Base-by-base conservation (phyloP, 2,797 vertebrate genomes). In the Arnoldichthys spilopterus region DNA sequence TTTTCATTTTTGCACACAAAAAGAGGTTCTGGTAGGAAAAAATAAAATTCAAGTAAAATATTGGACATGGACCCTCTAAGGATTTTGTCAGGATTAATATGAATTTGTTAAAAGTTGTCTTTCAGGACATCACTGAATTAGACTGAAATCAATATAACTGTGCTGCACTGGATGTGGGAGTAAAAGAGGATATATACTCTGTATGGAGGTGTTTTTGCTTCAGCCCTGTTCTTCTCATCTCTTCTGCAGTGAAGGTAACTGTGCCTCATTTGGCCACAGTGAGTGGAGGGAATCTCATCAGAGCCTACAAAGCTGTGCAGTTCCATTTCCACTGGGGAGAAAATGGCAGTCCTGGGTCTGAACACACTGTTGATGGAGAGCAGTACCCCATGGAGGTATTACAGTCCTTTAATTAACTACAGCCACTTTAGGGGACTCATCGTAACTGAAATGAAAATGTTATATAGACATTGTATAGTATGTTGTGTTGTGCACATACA, bases 261-360 rank as follows among this genome's bases (percentile, higher is more conserved):
- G 77, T 97, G 32, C 74, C 61, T 0, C 1, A 76, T 0, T 0
- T 7, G 1, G 68, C 85, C 34, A 91, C 56, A 24, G 61, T 99
- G 0, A 66, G 87, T 2, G 92, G 86, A 0, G 97, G 96, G 81
- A 88, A 89, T 0, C 91, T 99, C 83, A 0, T 0, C 0, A 24
- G 49, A 2, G 83, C 0, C n/a, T 98, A 97, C 91, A 95, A 89
- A 79, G 96, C 95, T 0, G 76, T 90, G 0, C 94, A 97, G 89
- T 92, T 98, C 74, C 97, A 99, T 76, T 88, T 96, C 34, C 97
- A 99, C 89, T 99, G 97, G 97, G 96, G 96, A 69, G 74, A 0
- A 0, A 1, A 18, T 0, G 85, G 82, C n/a, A 72, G 91, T 0
- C 86, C 85, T 0, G 97, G 97, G n/a, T 97, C 97, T 0, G 97